These are phyloP conservation scores for Anoplius nigerrimus DNA, from an alignment of 2,888 invertebrate genomes.

Conservation along the genomic window DNA sequence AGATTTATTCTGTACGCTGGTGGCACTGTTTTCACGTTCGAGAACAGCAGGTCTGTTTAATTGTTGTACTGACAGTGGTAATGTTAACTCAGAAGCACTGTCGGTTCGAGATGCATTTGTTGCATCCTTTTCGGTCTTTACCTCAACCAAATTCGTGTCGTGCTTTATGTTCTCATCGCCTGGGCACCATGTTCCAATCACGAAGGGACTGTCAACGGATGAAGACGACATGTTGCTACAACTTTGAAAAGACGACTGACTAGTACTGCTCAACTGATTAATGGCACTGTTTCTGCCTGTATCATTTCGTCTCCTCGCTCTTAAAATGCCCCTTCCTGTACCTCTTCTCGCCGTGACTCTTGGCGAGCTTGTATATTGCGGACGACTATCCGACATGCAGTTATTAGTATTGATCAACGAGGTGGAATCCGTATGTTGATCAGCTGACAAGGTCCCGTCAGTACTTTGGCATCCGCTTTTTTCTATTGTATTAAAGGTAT, in stretches of 20 bases:
- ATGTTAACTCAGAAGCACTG: constrained; percentile 25
- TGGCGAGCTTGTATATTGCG: constrained; percentile 62
- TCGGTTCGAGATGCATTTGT: constrained; percentile 30
- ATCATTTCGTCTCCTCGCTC: no score
- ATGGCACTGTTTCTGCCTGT: not conserved
- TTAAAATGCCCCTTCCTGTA: not conserved
- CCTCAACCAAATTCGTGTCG: constrained; percentile 3
- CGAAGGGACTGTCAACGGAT: constrained; percentile 2
- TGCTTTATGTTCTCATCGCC: constrained; percentile 25
- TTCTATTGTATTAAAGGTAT: not conserved
- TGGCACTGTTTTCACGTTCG: no score
- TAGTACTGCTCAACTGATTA: constrained; percentile 29
- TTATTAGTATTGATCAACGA: constrained; percentile 16
- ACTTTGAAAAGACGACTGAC: constrained; percentile 32
- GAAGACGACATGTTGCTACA: constrained; percentile 27
- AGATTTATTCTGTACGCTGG: no score
- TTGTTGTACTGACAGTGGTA: not conserved
- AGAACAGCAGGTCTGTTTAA: no score
- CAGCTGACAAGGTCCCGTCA: not conserved
- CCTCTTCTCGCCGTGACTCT: constrained; percentile 17
- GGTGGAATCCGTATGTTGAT: not conserved
- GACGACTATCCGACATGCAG: constrained; percentile 34
- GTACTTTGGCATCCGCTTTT: not conserved
- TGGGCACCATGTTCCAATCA: constrained; percentile 26
- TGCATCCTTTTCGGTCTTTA: constrained; percentile 25